Evolutionary conservation across 2,888 invertebrate species (phyloP), one percentile per base, ranked within the genome.

Genomic region (Leucania comma): DNA sequence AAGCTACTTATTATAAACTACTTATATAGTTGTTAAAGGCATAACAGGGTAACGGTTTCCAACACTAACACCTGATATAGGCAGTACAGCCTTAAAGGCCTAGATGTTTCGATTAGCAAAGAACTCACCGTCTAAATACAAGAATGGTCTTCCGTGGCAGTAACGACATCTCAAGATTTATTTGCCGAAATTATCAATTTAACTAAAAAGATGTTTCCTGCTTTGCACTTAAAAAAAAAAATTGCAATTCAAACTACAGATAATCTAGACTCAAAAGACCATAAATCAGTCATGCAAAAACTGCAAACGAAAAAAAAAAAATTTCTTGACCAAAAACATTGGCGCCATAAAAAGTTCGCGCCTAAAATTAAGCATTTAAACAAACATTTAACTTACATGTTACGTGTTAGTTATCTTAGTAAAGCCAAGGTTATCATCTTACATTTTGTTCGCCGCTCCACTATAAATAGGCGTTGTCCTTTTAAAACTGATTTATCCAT

Each of bases 391-490:
- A 63, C 48, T 48, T 12, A 72, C 62, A 56, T 65, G 77, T 57
- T 68, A 64, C 73, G 66, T 78, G 80, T 73, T 24, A 12, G 26
- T 51, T 80, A 80, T 80, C 82, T 79, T 22, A 67, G 42, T 64
- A 51, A n/a, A 64, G 32, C 79, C 82, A 82, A 80, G 79, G 82
- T 68, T 69, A 69, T 42, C 57, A 42, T 56, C 60, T 50, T 53
- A 66, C 35, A 78, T 73, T 82, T 69, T 64, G 63, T 73, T 78
- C 53, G 26, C 63, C 22, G 35, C 46, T 24, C 59, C 10, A 26
- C 79, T 80, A 78, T 80, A 67, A 72, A 78, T 82, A 82, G 79
- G 22, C 68, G 64, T 32, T 67, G 78, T 80, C 79, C 82, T 80
- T 78, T 82, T 61, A 82, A 42, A 73, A 73, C 64, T 61, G 80